A percentile compares a stretch with the other conserved stretches of the same genome.
phyloP scores from a whole-genome alignment of 2,113 vertebrate genomes.

The Campylomormyrus numenius region DNA sequence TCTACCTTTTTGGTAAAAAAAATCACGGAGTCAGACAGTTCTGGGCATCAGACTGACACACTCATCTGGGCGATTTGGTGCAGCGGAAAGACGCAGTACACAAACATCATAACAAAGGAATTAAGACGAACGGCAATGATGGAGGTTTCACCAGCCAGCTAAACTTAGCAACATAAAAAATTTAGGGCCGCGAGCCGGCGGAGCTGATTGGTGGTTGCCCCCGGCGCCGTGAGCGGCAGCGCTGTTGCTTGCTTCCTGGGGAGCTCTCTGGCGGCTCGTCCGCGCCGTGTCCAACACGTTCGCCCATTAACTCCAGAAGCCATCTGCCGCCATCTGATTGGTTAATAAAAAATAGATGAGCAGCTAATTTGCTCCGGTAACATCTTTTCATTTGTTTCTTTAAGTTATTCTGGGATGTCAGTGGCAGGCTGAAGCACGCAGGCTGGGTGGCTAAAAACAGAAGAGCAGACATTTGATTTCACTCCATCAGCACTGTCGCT shows the following conservation, averaged over 20 bases:
- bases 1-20: background rate
- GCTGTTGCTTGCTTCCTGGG: background rate
- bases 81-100: background rate
- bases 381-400: conserved; percentile 8
- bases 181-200: background rate
- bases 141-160: background rate
- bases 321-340: background rate
- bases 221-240: background rate
- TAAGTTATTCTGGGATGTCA: background rate
- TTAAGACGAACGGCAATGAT: background rate
- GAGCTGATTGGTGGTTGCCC: conserved; percentile 5
- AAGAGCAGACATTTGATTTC: background rate
- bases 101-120: background rate
- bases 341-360: conserved; percentile 10
- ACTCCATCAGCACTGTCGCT: conserved; percentile 3
- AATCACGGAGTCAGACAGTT: background rate
- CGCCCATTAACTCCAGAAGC: background rate
- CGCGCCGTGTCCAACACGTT: background rate
- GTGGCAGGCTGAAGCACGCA: background rate
- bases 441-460: conserved; percentile 1
- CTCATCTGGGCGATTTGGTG: background rate
- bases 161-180: conserved; percentile 3
- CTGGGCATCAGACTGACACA: background rate
- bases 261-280: background rate
- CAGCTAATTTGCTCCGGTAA: background rate